Percentiles rank a stretch among this genome's conserved stretches.
Evolutionary conservation across 1,140 invertebrate genomes (phyloP).

Genomic region (Cotesia chilonis): DNA sequence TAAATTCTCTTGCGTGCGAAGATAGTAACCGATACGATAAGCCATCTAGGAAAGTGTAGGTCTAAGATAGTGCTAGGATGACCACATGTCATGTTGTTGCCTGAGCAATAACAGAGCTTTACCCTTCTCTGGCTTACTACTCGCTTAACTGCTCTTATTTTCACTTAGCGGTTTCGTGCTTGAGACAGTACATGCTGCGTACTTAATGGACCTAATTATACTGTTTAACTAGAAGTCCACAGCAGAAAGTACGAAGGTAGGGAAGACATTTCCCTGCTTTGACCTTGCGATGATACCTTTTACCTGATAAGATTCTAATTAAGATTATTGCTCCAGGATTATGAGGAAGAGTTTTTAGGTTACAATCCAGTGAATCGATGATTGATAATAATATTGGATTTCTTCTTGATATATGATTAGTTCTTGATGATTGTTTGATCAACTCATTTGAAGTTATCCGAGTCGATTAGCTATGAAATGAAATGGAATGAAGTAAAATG

Average conservation of each 20-base stretch:
- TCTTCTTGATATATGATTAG: background rate
- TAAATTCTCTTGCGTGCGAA: slow-evolving; percentile 37
- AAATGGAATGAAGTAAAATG: background rate
- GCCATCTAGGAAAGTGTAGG: slow-evolving; percentile 47
- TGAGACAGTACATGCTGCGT: slow-evolving; percentile 7
- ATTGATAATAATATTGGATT: background rate
- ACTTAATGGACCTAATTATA: slow-evolving; percentile 36
- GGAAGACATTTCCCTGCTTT: slow-evolving; percentile 23
- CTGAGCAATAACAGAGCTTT: background rate
- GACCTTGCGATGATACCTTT: slow-evolving; percentile 24
- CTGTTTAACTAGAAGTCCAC: background rate
- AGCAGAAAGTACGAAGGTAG: background rate
- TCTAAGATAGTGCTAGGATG: slow-evolving; percentile 33
- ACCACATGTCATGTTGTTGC: background rate
- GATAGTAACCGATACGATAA: slow-evolving; percentile 37
- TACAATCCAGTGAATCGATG: too few relatives aligned
- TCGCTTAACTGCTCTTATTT: slow-evolving; percentile 12
- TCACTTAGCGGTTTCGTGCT: slow-evolving; percentile 8
- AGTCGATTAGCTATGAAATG: too few relatives aligned
- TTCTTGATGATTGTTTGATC: too few relatives aligned
- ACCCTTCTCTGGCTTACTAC: slow-evolving; percentile 4
- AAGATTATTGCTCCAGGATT: slow-evolving; percentile 30
- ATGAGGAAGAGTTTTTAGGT: background rate
- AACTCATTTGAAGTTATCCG: too few relatives aligned
- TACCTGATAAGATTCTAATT: slow-evolving; percentile 37